phyloP scores from a whole-genome alignment of 1,140 invertebrate species.

The Drosophila pachea region DNA sequence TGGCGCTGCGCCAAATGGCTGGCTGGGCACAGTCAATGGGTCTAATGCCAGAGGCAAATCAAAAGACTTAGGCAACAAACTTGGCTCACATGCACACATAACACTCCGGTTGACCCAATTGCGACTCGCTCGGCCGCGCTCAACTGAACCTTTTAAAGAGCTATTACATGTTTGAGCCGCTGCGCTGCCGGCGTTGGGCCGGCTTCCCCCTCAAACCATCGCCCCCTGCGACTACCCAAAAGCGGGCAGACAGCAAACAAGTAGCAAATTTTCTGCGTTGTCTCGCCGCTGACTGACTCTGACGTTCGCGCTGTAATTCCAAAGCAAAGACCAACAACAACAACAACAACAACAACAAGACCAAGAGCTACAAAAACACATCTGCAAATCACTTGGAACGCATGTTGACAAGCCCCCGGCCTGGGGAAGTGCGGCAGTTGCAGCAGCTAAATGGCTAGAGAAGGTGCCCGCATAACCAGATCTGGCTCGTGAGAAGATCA shows the following conservation, averaged over 20 bases:
- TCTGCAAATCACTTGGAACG: slow-evolving; percentile 45
- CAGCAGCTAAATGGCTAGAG: slow-evolving; percentile 15
- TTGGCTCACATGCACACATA: slow-evolving; percentile 71
- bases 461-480: slow-evolving; percentile 13
- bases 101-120: slow-evolving; percentile 73
- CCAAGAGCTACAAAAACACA: slow-evolving; percentile 3
- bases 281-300: slow-evolving; percentile 51
- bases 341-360: neutral
- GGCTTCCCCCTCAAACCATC: neutral
- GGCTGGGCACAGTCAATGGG: slow-evolving; percentile 20
- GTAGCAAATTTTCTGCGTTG: slow-evolving; percentile 58
- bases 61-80: slow-evolving; percentile 54
- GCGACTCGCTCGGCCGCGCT: slow-evolving; percentile 45
- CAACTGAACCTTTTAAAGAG: slow-evolving; percentile 73
- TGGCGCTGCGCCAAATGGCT: slow-evolving; percentile 48
- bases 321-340: neutral
- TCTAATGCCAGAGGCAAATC: slow-evolving; percentile 49
- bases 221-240: neutral
- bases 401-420: slow-evolving; percentile 33
- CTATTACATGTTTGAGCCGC: slow-evolving; percentile 66
- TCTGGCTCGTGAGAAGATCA: slow-evolving; percentile 17
- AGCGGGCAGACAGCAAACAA: slow-evolving; percentile 33
- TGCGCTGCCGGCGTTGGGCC: slow-evolving; percentile 33
- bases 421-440: slow-evolving; percentile 8
- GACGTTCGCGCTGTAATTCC: slow-evolving; percentile 6